Evolutionary conservation across 2,797 vertebrate species (phyloP).

Genomic region (Arrhamphus sclerolepis): DNA sequence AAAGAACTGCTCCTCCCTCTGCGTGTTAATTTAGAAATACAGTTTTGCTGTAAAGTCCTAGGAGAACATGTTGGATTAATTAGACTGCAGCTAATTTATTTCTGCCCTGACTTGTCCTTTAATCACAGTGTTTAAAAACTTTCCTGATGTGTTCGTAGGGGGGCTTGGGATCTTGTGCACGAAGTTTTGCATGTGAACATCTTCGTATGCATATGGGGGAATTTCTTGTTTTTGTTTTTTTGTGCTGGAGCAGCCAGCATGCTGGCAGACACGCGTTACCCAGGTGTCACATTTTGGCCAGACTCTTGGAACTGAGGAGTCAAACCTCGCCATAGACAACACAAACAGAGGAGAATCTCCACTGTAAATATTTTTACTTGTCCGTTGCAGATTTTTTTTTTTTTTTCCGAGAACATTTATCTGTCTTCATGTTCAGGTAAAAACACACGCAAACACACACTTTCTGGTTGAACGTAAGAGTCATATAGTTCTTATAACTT

Average conservation of each 20-base stretch:
- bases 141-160: slow-evolving; percentile 9
- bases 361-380: too few species aligned
- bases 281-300: slow-evolving; percentile 43
- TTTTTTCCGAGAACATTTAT: too few species aligned
- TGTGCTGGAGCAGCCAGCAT: slow-evolving; percentile 6
- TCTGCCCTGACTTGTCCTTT: slow-evolving; percentile 46
- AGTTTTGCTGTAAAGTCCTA: slow-evolving; percentile 16
- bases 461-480: too few species aligned
- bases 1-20: slow-evolving; percentile 14
- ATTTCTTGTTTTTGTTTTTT: slow-evolving; percentile 27
- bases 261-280: slow-evolving; percentile 32
- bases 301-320: slow-evolving; percentile 31
- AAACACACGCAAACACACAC: too few species aligned
- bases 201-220: not conserved
- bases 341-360: too few species aligned
- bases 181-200: not conserved
- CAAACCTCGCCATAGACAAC: slow-evolving; percentile 17
- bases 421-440: too few species aligned
- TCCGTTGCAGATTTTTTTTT: too few species aligned
- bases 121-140: slow-evolving; percentile 26
- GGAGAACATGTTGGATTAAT: slow-evolving; percentile 24
- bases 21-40: slow-evolving; percentile 12
- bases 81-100: slow-evolving; percentile 37
- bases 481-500: too few species aligned
- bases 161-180: slow-evolving; percentile 1